Percentiles rank a stretch among this genome's conserved stretches.
Evolutionary conservation across 1,140 invertebrate genomes (phyloP).

Genomic region (Mesaphorura yosii): DNA sequence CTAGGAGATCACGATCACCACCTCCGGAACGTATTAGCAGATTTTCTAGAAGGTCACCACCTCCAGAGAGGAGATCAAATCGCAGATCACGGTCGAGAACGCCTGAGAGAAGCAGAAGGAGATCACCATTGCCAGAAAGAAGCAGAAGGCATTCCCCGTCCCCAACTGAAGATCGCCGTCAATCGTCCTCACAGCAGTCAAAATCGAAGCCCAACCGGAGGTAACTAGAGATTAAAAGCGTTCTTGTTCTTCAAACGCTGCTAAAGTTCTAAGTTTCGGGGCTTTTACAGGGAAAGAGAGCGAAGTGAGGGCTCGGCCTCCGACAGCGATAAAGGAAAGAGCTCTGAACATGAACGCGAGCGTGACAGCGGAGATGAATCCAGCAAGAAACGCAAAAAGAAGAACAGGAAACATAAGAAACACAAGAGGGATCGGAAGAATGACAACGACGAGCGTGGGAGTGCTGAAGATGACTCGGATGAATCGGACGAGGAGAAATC

Average conservation of each 20-base stretch:
- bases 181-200: too few species aligned
- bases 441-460: slow-evolving; percentile 11
- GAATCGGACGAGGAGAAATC: slow-evolving; percentile 26
- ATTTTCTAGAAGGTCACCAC: slow-evolving; percentile 4
- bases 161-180: too few species aligned
- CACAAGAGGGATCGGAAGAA: slow-evolving; percentile 53
- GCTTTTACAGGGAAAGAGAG: too few species aligned
- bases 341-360: not conserved
- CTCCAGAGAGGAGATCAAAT: not conserved
- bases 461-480: slow-evolving; percentile 1
- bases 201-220: too few species aligned
- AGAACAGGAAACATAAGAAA: slow-evolving; percentile 56
- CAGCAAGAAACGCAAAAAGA: slow-evolving; percentile 56
- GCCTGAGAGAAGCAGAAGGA: too few species aligned
- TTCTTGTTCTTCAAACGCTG: too few species aligned
- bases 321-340: slow-evolving; percentile 55
- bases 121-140: too few species aligned
- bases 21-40: not conserved
- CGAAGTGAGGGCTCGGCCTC: slow-evolving; percentile 33
- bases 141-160: too few species aligned
- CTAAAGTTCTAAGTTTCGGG: not conserved
- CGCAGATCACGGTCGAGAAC: not conserved
- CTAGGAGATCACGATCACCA: too few species aligned
- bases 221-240: too few species aligned
- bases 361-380: slow-evolving; percentile 40